Conservation (phyloP, 2,888 invertebrate genomes). For the Anodontia alba region DNA sequence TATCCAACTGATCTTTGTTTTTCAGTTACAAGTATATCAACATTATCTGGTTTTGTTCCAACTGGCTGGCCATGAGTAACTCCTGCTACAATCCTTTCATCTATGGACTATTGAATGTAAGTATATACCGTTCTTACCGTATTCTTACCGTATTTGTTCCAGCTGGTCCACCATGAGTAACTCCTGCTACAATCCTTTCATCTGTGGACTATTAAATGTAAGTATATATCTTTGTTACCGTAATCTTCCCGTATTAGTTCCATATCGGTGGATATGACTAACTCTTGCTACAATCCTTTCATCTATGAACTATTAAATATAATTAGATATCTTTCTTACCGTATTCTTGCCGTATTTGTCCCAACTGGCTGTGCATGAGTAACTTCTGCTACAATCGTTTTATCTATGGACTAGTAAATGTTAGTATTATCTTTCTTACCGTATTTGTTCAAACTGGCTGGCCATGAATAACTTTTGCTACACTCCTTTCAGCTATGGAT, state of each 20-base stretch:
- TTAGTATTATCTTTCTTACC: too few relatives aligned
- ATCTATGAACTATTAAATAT: conserved; percentile 96
- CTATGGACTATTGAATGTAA: conserved; percentile 95
- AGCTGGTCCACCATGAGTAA: conserved; percentile 94
- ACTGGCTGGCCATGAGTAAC: conserved; percentile 93
- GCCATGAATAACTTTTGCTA: conserved; percentile 91
- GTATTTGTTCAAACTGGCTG: conserved; percentile 92
- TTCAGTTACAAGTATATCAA: conserved; percentile 87
- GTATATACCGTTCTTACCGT: conserved; percentile 81
- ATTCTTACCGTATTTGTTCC: too few relatives aligned
- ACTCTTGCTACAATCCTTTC: conserved; percentile 95
- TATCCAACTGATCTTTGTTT: too few relatives aligned
- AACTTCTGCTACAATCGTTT: conserved; percentile 96
- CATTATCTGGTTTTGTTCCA: conserved; percentile 93
- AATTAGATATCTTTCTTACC: conserved; percentile 85
- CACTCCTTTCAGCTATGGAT: conserved; percentile 95
- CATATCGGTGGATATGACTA: too few relatives aligned
- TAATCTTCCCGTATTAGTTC: too few relatives aligned
- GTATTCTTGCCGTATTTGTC: too few relatives aligned
- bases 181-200: conserved; percentile 95
- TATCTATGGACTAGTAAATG: conserved; percentile 95
- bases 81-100: conserved; percentile 96
- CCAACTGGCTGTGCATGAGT: conserved; percentile 92
- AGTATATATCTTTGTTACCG: conserved; percentile 85
- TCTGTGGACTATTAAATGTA: conserved; percentile 95